Conservation (phyloP, 2,888 invertebrate species). For the Hypena proboscidalis region DNA sequence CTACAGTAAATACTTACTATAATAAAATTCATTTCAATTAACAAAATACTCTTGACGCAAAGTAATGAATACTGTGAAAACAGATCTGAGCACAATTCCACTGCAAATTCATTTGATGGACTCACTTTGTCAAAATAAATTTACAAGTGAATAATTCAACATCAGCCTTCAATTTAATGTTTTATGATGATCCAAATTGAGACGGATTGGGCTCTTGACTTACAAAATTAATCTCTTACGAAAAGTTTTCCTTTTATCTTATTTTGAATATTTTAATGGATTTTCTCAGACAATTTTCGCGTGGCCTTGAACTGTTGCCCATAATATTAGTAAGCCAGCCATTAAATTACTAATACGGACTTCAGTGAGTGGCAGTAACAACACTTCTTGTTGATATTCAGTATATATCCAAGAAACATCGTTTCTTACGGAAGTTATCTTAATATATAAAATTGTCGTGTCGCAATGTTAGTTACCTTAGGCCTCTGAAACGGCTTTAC, state of each 20-base stretch:
- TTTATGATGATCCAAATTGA: slow-evolving; percentile 33
- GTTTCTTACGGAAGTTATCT: no score
- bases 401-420: no score
- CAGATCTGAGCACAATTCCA: slow-evolving; percentile 19
- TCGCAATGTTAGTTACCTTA: no score
- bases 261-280: slow-evolving; percentile 17
- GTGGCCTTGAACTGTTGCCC: no score
- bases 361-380: no score
- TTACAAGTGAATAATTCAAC: slow-evolving; percentile 44
- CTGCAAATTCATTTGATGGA: slow-evolving; percentile 25
- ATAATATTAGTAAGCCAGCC: no score
- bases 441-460: no score
- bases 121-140: slow-evolving; percentile 41
- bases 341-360: no score
- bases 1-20: no score
- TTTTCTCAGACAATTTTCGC: not conserved
- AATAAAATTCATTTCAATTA: slow-evolving; percentile 24
- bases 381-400: no score
- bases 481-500: no score
- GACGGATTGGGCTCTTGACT: slow-evolving; percentile 10
- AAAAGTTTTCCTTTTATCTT: slow-evolving; percentile 13
- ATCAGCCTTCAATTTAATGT: slow-evolving; percentile 32
- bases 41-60: slow-evolving; percentile 13
- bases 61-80: slow-evolving; percentile 20
- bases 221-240: slow-evolving; percentile 22